Percentiles rank a stretch among this genome's conserved stretches.
Evolutionary conservation across 2,797 vertebrate genomes (phyloP).

Genomic region (Micropoecilia bifurca): DNA sequence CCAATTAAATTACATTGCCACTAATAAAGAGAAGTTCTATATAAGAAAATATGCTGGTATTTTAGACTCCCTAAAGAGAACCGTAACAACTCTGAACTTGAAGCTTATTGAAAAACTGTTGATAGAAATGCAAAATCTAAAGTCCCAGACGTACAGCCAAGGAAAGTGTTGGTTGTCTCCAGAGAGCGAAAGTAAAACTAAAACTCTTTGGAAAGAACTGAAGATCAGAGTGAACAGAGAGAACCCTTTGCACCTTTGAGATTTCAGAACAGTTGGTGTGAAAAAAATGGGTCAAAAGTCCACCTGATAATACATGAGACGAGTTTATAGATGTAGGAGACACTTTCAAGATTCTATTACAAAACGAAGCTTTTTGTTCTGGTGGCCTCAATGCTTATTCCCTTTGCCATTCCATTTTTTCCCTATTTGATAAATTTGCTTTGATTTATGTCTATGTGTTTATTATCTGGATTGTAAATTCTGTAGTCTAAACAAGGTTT

Average conservation of each 20-base stretch:
- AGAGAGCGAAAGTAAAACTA: background rate
- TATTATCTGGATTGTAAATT: too few species aligned
- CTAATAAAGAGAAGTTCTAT: too few species aligned
- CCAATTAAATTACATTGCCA: too few species aligned
- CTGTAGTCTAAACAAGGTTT: too few species aligned
- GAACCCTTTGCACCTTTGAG: background rate
- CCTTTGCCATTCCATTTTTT: background rate
- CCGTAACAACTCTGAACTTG: background rate
- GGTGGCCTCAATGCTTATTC: background rate
- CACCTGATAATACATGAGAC: background rate
- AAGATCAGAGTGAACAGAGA: background rate
- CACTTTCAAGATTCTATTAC: background rate
- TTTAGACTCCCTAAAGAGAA: too few species aligned
- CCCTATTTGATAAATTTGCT: too few species aligned
- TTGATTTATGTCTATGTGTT: too few species aligned
- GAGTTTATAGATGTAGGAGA: background rate
- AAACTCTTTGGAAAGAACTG: background rate
- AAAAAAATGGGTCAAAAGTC: background rate
- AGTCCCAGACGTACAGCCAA: background rate
- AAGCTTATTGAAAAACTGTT: background rate
- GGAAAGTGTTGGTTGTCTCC: background rate
- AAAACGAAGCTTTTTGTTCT: background rate
- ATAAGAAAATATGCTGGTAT: too few species aligned
- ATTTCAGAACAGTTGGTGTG: background rate
- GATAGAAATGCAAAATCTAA: background rate